A percentile compares a stretch with the other conserved stretches of the same genome.
Evolutionary conservation across 2,888 invertebrate genomes (phyloP).

Genomic region (Parnassius orleans): DNA sequence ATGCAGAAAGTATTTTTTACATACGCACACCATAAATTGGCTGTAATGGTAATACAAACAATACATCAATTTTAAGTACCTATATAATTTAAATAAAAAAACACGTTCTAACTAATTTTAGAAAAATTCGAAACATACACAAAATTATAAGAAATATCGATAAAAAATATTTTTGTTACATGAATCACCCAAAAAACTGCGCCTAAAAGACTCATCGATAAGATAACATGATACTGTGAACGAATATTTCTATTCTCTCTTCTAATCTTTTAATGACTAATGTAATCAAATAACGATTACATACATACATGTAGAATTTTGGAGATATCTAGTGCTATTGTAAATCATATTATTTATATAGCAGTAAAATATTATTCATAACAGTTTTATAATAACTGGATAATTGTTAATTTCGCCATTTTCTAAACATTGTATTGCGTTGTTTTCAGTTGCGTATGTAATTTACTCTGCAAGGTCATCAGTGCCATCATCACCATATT

Average conservation of each 20-base stretch:
- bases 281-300: not conserved
- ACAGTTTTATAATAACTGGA: too few species aligned
- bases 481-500: conserved; percentile 57
- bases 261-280: conserved; percentile 1
- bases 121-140: too few species aligned
- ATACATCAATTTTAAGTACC: too few species aligned
- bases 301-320: not conserved
- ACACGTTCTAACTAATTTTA: too few species aligned
- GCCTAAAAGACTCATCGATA: conserved; percentile 11
- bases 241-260: not conserved
- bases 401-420: not conserved
- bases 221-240: conserved; percentile 1
- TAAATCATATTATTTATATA: too few species aligned
- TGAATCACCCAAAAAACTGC: not conserved
- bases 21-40: too few species aligned
- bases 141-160: too few species aligned
- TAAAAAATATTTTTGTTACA: too few species aligned
- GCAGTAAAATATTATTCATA: too few species aligned
- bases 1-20: too few species aligned
- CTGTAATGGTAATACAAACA: too few species aligned
- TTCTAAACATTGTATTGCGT: not conserved
- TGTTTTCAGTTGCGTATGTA: conserved; percentile 50
- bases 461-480: conserved; percentile 62
- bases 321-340: not conserved
- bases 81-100: too few species aligned